These are phyloP conservation scores for Larimichthys crocea DNA, from an alignment of 2,113 vertebrate species.

Conservation along the genomic window DNA sequence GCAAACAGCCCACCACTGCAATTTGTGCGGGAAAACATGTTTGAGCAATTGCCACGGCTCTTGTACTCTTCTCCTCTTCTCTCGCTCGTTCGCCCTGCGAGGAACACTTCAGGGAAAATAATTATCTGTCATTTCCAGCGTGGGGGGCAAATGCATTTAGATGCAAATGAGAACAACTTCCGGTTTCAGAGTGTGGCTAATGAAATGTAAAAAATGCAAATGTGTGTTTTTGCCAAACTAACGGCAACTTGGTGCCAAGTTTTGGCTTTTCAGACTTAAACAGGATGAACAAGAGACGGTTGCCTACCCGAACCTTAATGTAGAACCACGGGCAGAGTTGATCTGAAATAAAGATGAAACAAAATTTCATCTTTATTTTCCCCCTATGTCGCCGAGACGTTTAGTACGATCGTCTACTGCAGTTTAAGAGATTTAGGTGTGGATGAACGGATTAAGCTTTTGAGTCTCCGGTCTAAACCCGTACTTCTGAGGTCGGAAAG, in stretches of 20 bases:
- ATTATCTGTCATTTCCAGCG: slow-evolving; percentile 68
- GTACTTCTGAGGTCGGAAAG: slow-evolving; percentile 56
- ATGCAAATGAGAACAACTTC: slow-evolving; percentile 75
- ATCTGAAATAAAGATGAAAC: slow-evolving; percentile 3
- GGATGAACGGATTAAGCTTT: slow-evolving; percentile 62
- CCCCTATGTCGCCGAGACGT: neutral
- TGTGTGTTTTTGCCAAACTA: slow-evolving; percentile 8
- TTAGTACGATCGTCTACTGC: neutral
- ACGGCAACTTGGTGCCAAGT: slow-evolving; percentile 22
- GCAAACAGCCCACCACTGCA: slow-evolving; percentile 66
- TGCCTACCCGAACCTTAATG: neutral
- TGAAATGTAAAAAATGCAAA: slow-evolving; percentile 59
- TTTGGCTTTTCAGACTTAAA: slow-evolving; percentile 18
- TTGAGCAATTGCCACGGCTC: slow-evolving; percentile 54
- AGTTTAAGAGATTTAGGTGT: slow-evolving; percentile 54
- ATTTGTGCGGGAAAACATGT: slow-evolving; percentile 70
- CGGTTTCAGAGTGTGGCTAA: slow-evolving; percentile 49
- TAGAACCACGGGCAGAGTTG: neutral
- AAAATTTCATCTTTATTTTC: neutral
- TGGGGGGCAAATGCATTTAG: slow-evolving; percentile 69
- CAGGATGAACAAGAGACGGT: neutral
- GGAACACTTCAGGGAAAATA: slow-evolving; percentile 64
- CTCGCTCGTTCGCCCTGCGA: slow-evolving; percentile 27
- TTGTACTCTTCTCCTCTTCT: slow-evolving; percentile 16
- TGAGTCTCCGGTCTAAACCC: slow-evolving; percentile 51